phyloP scores from a whole-genome alignment of 1,140 invertebrate species.

The Mylabris phalerata region DNA sequence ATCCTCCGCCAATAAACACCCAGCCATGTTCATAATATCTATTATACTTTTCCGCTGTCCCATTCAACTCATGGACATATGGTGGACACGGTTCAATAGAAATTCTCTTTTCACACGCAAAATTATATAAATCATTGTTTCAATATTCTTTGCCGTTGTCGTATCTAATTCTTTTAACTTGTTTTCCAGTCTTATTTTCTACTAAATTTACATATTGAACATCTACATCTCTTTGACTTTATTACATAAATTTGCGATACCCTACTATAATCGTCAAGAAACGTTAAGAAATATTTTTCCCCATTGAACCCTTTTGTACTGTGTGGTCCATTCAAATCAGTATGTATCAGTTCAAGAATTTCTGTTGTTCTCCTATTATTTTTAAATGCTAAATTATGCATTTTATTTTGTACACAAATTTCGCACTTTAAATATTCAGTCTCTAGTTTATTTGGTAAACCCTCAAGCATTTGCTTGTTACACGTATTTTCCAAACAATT shows the following conservation, averaged over 20 bases:
- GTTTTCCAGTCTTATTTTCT: no score
- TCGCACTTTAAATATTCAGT: constrained; percentile 25
- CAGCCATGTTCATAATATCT: constrained; percentile 27
- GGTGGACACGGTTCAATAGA: constrained; percentile 36
- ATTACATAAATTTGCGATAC: no score
- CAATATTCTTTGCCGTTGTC: no score
- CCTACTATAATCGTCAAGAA: constrained; percentile 6
- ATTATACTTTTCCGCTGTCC: constrained; percentile 38
- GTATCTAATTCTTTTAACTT: no score
- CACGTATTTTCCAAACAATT: no score
- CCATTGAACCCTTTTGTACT: constrained; percentile 33
- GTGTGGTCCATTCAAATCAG: constrained; percentile 39
- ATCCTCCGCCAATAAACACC: constrained; percentile 30
- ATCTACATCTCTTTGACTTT: no score
- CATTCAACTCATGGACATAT: constrained; percentile 28
- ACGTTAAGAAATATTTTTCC: constrained; percentile 27
- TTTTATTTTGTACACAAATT: constrained; percentile 22
- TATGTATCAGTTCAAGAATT: constrained; percentile 37
- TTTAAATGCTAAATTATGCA: constrained; percentile 40
- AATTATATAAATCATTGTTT: no score
- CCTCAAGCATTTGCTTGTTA: not conserved
- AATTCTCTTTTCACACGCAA: constrained; percentile 29
- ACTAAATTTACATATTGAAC: no score
- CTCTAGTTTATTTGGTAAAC: constrained; percentile 22
- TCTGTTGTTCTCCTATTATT: constrained; percentile 28